Percentiles rank a stretch among this genome's conserved stretches.
These are phyloP conservation scores for Eristalis intricaria DNA, from an alignment of 2,888 invertebrate genomes.

Conservation along the genomic window DNA sequence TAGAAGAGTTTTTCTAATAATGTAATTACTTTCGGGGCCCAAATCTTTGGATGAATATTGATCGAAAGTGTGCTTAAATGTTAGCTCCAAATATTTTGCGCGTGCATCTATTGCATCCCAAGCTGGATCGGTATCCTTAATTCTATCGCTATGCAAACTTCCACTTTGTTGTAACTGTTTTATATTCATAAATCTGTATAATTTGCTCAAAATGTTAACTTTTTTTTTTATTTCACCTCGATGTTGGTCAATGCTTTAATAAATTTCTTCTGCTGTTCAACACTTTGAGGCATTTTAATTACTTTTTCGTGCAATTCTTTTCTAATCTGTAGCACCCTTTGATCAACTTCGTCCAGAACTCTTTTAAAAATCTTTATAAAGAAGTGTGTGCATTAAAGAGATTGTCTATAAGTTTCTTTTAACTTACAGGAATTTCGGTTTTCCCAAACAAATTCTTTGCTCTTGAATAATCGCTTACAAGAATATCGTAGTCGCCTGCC, in stretches of 20 bases:
- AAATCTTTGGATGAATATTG: constrained; percentile 79
- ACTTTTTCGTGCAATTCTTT: constrained; percentile 91
- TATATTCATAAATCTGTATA: not conserved
- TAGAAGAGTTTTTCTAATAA: not conserved
- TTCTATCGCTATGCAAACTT: constrained; percentile 77
- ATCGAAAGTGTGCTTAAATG: constrained; percentile 80
- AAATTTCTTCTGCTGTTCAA: constrained; percentile 97
- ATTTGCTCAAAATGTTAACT: not conserved
- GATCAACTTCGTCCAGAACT: constrained; percentile 95
- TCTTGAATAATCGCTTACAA: constrained; percentile 98
- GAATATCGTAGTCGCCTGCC: constrained; percentile 97
- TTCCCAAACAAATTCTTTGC: constrained; percentile 97
- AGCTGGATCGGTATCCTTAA: constrained; percentile 90
- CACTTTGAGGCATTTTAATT: constrained; percentile 93
- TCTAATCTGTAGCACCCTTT: constrained; percentile 90
- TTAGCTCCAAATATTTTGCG: constrained; percentile 87
- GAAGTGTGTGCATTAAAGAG: not conserved
- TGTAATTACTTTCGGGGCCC: constrained; percentile 76
- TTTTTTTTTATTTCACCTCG: constrained; percentile 82
- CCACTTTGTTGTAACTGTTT: constrained; percentile 78
- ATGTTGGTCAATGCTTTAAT: constrained; percentile 90
- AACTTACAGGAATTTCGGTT: constrained; percentile 89
- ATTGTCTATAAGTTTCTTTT: no score
- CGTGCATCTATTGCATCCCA: constrained; percentile 96
- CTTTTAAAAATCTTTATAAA: constrained; percentile 88